A percentile compares a stretch with the other conserved stretches of the same genome.
phyloP scores from a whole-genome alignment of 2,888 invertebrate species.

The Megalurothrips usitatus region DNA sequence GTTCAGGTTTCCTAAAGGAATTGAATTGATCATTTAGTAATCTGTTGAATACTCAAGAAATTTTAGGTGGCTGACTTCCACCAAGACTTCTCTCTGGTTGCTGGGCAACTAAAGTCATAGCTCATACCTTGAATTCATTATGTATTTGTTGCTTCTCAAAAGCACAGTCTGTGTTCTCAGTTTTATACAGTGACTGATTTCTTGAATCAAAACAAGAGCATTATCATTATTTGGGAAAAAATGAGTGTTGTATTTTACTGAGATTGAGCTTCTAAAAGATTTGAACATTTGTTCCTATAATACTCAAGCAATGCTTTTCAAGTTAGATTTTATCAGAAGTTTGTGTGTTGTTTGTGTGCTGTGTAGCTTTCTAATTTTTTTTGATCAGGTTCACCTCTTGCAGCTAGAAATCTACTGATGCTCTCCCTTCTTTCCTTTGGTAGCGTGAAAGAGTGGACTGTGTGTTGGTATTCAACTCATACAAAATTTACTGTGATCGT shows the following conservation, averaged over 20 bases:
- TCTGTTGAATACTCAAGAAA: constrained; percentile 1
- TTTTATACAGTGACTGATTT: background rate
- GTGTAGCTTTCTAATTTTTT: background rate
- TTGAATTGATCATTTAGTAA: background rate
- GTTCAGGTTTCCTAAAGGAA: background rate
- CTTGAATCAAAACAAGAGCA: background rate
- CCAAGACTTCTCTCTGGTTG: constrained; percentile 10
- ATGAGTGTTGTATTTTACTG: background rate
- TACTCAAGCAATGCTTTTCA: constrained; percentile 9
- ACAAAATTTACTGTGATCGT: background rate
- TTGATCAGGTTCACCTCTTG: background rate
- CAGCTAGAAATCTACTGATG: constrained; percentile 3
- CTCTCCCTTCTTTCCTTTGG: constrained; percentile 1
- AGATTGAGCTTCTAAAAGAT: background rate
- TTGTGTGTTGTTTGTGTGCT: background rate
- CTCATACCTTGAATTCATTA: background rate
- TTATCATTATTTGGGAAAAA: constrained; percentile 1
- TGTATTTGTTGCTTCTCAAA: background rate
- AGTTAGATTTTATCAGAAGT: background rate
- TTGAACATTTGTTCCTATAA: background rate
- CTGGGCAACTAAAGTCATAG: constrained; percentile 21
- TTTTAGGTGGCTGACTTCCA: constrained; percentile 6
- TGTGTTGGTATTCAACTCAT: too few species aligned
- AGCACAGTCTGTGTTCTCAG: constrained; percentile 5
- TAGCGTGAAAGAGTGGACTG: background rate